phyloP scores from a whole-genome alignment of 2,888 invertebrate species.

The Drosophila pegasa region DNA sequence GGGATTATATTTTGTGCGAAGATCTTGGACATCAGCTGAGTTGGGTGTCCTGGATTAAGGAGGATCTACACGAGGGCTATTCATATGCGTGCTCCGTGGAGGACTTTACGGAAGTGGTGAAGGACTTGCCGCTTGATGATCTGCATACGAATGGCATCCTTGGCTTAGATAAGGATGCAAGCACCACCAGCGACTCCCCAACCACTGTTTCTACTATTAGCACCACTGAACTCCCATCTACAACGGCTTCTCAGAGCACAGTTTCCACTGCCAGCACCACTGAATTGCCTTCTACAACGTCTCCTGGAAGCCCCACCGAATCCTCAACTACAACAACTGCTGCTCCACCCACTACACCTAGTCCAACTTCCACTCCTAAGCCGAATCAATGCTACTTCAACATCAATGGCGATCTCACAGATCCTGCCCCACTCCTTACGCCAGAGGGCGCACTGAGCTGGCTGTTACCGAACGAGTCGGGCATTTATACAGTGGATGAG shows the following conservation, averaged over 20 bases:
- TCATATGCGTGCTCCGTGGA: constrained; percentile 79
- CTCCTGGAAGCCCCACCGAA: constrained; percentile 8
- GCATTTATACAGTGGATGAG: constrained; percentile 64
- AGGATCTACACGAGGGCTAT: constrained; percentile 73
- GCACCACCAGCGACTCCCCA: constrained; percentile 19
- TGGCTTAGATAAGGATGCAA: constrained; percentile 56
- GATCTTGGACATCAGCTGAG: constrained; percentile 74
- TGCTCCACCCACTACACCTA: constrained; percentile 8
- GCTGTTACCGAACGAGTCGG: constrained; percentile 69
- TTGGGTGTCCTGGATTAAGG: constrained; percentile 76
- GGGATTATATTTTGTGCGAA: constrained; percentile 75
- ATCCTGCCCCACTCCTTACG: constrained; percentile 87
- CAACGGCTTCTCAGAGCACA: neutral
- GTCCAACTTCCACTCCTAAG: constrained; percentile 40
- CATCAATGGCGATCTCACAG: constrained; percentile 68
- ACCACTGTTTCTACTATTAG: neutral
- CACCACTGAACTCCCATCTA: neutral
- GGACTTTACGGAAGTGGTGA: constrained; percentile 70
- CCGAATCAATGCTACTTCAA: constrained; percentile 63
- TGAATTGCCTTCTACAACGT: neutral
- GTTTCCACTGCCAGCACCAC: constrained; percentile 5
- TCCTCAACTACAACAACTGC: constrained; percentile 21
- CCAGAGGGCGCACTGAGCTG: constrained; percentile 80
- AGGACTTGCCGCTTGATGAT: constrained; percentile 69
- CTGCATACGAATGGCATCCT: constrained; percentile 71